Conservation (phyloP, 1,140 invertebrate genomes). For the Littorina saxatilis region DNA sequence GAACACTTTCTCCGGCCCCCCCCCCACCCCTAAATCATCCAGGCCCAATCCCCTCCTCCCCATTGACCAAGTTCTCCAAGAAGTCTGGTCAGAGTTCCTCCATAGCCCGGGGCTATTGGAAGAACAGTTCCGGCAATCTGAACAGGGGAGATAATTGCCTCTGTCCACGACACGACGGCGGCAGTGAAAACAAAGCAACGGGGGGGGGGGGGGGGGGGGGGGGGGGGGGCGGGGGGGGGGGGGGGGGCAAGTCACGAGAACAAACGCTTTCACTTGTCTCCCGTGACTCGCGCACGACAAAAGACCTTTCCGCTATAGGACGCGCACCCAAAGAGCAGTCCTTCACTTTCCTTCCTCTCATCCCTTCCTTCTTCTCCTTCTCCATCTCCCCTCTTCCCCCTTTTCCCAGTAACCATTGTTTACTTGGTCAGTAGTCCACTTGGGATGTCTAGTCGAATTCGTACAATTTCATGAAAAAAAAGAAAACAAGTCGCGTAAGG, state of each 20-base stretch:
- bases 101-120: neutral
- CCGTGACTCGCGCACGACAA: neutral
- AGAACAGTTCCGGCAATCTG: neutral
- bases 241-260: too few species aligned
- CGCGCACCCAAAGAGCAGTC: too few species aligned
- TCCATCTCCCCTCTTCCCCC: too few species aligned
- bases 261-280: conserved; percentile 17
- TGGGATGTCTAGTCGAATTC: too few species aligned
- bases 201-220: neutral
- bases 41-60: neutral
- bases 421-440: too few species aligned
- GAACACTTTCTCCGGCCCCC: neutral
- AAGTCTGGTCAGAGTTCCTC: neutral
- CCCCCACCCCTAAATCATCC: neutral
- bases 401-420: too few species aligned
- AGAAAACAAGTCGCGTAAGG: too few species aligned
- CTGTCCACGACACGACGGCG: neutral
- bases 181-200: neutral
- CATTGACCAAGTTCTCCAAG: neutral
- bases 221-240: neutral
- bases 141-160: conserved; percentile 4
- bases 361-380: too few species aligned
- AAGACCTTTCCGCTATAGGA: neutral
- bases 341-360: too few species aligned
- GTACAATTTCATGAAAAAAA: too few species aligned